These are phyloP conservation scores for Coenobita brevimanus DNA, from an alignment of 1,140 invertebrate genomes.

Conservation along the genomic window DNA sequence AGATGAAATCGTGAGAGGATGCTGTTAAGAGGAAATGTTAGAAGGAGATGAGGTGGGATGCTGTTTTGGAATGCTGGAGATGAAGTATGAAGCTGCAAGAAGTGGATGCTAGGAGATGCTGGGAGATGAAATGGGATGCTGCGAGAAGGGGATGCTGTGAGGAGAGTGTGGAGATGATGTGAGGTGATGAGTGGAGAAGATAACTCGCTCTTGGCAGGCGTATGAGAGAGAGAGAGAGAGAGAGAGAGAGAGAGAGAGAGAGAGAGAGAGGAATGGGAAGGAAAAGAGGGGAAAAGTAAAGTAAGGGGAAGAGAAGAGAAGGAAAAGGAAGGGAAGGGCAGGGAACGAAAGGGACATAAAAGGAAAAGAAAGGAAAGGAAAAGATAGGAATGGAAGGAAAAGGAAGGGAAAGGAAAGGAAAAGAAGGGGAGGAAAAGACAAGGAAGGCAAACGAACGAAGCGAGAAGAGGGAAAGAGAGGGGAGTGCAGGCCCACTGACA, in stretches of 20 bases:
- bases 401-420: background rate
- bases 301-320: background rate
- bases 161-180: background rate
- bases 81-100: too few relatives aligned
- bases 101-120: too few relatives aligned
- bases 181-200: background rate
- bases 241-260: background rate
- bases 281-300: background rate
- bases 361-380: background rate
- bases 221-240: background rate
- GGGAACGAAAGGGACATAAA: background rate
- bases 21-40: too few relatives aligned
- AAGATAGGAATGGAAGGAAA: background rate
- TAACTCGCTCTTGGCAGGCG: background rate
- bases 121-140: too few relatives aligned
- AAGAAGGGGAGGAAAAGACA: background rate
- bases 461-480: too few relatives aligned
- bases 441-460: too few relatives aligned
- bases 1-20: too few relatives aligned
- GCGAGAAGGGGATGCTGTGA: background rate
- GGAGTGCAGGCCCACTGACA: too few relatives aligned
- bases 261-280: background rate
- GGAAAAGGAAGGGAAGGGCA: background rate
- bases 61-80: too few relatives aligned
- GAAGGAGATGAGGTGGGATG: too few relatives aligned